phyloP scores from a whole-genome alignment of 1,140 invertebrate genomes.

The Drosophila sechellia region DNA sequence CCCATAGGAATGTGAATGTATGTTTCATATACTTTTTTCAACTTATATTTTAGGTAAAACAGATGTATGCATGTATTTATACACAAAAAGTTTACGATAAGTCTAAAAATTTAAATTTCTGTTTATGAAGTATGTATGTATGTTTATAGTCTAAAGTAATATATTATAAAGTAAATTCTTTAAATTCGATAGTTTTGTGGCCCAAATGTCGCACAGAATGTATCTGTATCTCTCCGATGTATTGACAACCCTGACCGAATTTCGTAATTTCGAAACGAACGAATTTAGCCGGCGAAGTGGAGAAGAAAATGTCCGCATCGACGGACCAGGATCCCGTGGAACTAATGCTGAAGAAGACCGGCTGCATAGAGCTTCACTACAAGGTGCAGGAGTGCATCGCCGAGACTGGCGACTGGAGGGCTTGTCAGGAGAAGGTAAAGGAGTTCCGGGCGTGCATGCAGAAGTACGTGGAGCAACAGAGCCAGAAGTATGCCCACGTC shows the following conservation, averaged over 20 bases:
- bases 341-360: conserved; percentile 92
- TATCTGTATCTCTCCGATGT: too few species aligned
- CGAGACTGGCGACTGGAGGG: conserved; percentile 94
- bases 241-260: conserved; percentile 5
- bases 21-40: too few species aligned
- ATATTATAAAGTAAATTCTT: too few species aligned
- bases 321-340: conserved; percentile 90
- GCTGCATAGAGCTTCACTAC: conserved; percentile 94
- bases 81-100: background rate
- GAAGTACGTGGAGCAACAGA: conserved; percentile 85
- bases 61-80: too few species aligned
- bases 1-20: too few species aligned
- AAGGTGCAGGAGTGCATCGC: conserved; percentile 95
- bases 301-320: conserved; percentile 44
- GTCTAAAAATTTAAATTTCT: too few species aligned
- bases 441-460: conserved; percentile 92
- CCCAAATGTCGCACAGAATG: background rate
- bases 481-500: conserved; percentile 75
- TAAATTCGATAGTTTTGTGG: background rate
- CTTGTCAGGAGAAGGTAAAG: conserved; percentile 92
- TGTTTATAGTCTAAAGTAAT: too few species aligned
- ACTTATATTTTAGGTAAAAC: too few species aligned
- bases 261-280: conserved; percentile 29
- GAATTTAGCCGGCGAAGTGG: background rate
- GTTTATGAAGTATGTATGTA: too few species aligned